phyloP scores from a whole-genome alignment of 2,797 vertebrate species.

The Setipinna tenuifilis region DNA sequence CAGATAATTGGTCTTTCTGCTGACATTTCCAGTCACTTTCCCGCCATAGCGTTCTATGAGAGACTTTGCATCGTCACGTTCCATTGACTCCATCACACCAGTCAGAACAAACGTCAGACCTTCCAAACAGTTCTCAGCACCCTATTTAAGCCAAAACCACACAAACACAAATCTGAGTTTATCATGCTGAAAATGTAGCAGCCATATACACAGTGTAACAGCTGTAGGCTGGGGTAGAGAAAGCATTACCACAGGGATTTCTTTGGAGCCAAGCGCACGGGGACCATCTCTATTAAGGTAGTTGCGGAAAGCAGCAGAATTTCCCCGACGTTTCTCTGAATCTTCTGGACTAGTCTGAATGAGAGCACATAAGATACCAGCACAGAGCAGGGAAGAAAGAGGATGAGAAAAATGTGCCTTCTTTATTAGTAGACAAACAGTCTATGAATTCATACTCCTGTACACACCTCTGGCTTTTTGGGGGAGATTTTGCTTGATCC shows the following conservation, averaged over 20 bases:
- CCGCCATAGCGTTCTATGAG: conserved; percentile 94
- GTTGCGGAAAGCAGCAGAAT: conserved; percentile 87
- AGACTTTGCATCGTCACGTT: conserved; percentile 90
- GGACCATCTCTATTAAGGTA: conserved; percentile 97
- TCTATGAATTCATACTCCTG: neutral
- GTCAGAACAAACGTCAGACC: conserved; percentile 94
- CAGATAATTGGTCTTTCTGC: conserved; percentile 93
- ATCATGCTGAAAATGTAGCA: neutral
- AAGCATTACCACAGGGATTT: conserved; percentile 84
- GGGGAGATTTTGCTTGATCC: conserved; percentile 81
- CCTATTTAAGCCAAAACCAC: conserved; percentile 70
- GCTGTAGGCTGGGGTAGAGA: neutral
- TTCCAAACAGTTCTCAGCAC: conserved; percentile 95
- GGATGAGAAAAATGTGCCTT: neutral
- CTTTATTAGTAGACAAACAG: neutral
- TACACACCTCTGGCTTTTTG: conserved; percentile 83
- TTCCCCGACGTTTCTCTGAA: conserved; percentile 86
- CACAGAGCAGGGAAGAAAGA: neutral
- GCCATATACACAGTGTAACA: neutral
- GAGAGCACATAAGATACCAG: neutral
- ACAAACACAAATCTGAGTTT: neutral
- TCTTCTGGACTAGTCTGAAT: conserved; percentile 85
- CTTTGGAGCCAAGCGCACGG: conserved; percentile 93
- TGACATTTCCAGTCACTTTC: conserved; percentile 94
- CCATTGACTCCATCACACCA: conserved; percentile 93